Percentiles rank a stretch among this genome's conserved stretches.
These are phyloP conservation scores for Sardina pilchardus DNA, from an alignment of 2,113 vertebrate species.

Conservation along the genomic window DNA sequence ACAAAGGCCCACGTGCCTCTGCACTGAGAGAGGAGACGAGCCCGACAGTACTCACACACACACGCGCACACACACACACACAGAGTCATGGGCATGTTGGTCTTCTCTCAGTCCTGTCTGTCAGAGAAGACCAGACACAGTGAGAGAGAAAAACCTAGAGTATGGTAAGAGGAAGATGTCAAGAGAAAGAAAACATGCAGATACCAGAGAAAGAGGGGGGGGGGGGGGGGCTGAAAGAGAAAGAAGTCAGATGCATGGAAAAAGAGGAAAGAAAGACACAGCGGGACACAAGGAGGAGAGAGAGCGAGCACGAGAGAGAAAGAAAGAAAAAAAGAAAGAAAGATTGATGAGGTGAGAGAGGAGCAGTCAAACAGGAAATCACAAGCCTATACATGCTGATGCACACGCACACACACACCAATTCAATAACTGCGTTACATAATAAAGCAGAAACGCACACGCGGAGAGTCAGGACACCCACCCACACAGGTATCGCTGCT, in stretches of 20 bases:
- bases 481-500: no score
- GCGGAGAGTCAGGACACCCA: neutral
- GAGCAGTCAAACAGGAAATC: neutral
- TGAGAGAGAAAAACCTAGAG: neutral
- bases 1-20: slow-evolving; percentile 56
- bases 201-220: neutral
- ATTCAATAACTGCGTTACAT: neutral
- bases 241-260: neutral
- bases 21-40: neutral
- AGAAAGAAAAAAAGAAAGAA: no score
- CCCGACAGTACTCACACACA: neutral
- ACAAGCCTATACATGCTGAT: neutral
- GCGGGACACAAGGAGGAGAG: neutral
- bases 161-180: neutral
- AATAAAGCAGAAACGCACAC: neutral
- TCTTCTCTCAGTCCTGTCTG: slow-evolving; percentile 55
- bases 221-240: neutral
- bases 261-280: neutral
- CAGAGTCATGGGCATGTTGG: neutral
- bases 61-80: slow-evolving; percentile 24
- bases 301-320: neutral
- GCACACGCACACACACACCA: slow-evolving; percentile 16
- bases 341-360: neutral
- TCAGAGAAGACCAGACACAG: neutral
- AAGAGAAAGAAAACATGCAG: neutral